A percentile compares a stretch with the other conserved stretches of the same genome.
Evolutionary conservation across 2,888 invertebrate genomes (phyloP).

Genomic region (Galeruca laticollis): DNA sequence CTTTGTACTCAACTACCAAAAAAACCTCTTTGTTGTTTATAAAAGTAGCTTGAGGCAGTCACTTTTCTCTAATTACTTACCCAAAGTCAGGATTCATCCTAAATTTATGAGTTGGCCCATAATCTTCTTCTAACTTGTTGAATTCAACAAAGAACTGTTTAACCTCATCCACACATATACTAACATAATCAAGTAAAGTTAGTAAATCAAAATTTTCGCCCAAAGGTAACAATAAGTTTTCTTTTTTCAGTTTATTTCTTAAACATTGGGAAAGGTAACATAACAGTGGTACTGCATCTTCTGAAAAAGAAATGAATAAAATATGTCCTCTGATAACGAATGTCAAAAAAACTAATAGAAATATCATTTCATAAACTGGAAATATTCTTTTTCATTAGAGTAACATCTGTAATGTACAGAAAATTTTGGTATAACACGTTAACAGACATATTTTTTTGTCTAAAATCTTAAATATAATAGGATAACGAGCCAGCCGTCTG

Average conservation of each 20-base stretch:
- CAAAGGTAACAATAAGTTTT: conserved; percentile 39
- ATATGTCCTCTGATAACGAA: too few species aligned
- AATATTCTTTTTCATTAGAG: too few species aligned
- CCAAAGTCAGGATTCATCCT: conserved; percentile 36
- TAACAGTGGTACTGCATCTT: conserved; percentile 17
- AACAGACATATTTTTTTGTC: too few species aligned
- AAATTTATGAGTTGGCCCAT: conserved; percentile 35
- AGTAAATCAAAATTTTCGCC: conserved; percentile 46
- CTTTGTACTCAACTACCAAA: too few species aligned
- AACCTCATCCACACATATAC: conserved; percentile 41
- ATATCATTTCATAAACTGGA: too few species aligned
- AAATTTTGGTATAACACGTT: too few species aligned
- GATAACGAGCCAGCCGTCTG: too few species aligned
- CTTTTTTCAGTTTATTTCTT: conserved; percentile 37
- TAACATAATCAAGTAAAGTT: conserved; percentile 45
- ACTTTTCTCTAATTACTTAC: conserved; percentile 26
- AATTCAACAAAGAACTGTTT: conserved; percentile 35
- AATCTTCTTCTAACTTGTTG: conserved; percentile 25
- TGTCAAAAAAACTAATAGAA: too few species aligned
- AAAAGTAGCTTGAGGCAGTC: too few species aligned
- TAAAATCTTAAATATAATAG: too few species aligned
- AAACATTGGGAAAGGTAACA: conserved; percentile 35
- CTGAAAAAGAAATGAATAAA: conserved; percentile 32
- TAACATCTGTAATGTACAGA: too few species aligned
- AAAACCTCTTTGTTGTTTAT: too few species aligned